Conservation (phyloP, 2,888 invertebrate species). For the Callyntrura guangdongensis region DNA sequence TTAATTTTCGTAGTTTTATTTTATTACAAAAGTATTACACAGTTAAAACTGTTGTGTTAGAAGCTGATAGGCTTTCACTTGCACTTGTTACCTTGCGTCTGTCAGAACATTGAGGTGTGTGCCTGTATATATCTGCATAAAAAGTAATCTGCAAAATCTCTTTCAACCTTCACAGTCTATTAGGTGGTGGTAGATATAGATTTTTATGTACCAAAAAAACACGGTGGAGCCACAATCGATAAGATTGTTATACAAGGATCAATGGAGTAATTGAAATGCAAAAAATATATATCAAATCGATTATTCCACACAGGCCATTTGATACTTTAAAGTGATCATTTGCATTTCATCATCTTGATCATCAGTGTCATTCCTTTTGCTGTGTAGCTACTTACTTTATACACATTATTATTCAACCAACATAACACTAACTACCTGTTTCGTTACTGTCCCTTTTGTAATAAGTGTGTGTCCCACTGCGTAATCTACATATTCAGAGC, state of each 20-base stretch:
- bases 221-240: too few species aligned
- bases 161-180: too few species aligned
- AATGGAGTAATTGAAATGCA: too few species aligned
- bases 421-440: slow-evolving; percentile 22
- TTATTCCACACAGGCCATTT: slow-evolving; percentile 20
- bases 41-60: neutral
- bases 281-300: slow-evolving; percentile 6
- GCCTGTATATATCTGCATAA: too few species aligned
- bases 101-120: too few species aligned
- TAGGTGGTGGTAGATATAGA: too few species aligned
- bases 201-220: too few species aligned
- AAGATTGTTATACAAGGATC: too few species aligned
- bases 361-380: neutral
- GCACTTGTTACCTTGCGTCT: slow-evolving; percentile 31
- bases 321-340: slow-evolving; percentile 25
- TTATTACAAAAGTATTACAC: slow-evolving; percentile 33
- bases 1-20: slow-evolving; percentile 66
- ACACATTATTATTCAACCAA: too few species aligned
- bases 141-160: too few species aligned
- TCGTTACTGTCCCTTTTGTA: neutral
- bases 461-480: slow-evolving; percentile 5
- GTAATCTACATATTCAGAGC: neutral
- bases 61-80: slow-evolving; percentile 59
- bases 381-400: neutral
- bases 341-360: slow-evolving; percentile 30